A percentile compares a stretch with the other conserved stretches of the same genome.
phyloP scores from a whole-genome alignment of 2,113 vertebrate species.

The Morone saxatilis region DNA sequence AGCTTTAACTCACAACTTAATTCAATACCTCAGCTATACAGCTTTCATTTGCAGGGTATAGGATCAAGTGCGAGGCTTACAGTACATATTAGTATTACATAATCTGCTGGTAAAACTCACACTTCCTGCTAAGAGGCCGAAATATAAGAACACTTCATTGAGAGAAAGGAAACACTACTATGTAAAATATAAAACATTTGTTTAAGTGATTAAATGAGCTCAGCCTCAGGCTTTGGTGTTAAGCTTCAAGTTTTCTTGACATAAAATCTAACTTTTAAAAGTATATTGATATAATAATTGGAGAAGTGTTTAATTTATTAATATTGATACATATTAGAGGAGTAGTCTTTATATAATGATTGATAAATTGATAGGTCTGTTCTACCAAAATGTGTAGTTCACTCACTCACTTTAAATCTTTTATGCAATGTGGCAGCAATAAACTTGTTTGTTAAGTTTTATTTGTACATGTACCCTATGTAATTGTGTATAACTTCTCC shows the following conservation, averaged over 20 bases:
- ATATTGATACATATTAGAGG: conserved; percentile 34
- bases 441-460: conserved; percentile 17
- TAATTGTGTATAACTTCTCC: conserved; percentile 15
- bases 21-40: conserved; percentile 81
- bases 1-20: conserved; percentile 55
- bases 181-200: conserved; percentile 19
- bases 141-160: conserved; percentile 23
- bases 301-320: conserved; percentile 67
- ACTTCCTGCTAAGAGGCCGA: conserved; percentile 32
- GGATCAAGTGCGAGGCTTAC: conserved; percentile 37
- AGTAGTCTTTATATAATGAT: conserved; percentile 2
- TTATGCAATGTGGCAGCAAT: conserved; percentile 17
- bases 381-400: conserved; percentile 20
- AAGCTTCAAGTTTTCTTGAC: conserved; percentile 30
- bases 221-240: conserved; percentile 25
- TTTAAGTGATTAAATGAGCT: conserved; percentile 6
- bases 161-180: neutral
- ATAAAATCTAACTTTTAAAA: conserved; percentile 47
- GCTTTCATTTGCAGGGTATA: conserved; percentile 73
- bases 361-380: conserved; percentile 24
- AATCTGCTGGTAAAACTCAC: conserved; percentile 22
- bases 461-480: conserved; percentile 28
- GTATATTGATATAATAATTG: conserved; percentile 43
- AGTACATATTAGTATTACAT: conserved; percentile 24
- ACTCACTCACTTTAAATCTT: conserved; percentile 16